Evolutionary conservation across 2,888 invertebrate species (phyloP).

Genomic region (Pseudeuparius sepicola): DNA sequence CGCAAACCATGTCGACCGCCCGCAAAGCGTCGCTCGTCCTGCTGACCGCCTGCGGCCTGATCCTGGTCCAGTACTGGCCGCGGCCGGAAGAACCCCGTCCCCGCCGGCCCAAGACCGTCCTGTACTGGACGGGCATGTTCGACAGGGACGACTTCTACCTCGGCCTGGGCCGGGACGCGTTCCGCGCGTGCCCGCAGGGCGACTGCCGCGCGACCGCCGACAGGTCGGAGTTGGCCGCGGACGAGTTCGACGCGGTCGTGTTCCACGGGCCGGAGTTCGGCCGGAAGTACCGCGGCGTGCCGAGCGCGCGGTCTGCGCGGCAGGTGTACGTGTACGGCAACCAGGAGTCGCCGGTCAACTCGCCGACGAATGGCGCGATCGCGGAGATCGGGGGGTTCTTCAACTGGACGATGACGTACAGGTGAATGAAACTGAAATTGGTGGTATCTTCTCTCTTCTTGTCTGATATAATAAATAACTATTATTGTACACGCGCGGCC

Average conservation of each 20-base stretch:
- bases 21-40: too few relatives aligned
- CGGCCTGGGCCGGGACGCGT: conserved; percentile 23
- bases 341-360: conserved; percentile 39
- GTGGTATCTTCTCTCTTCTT: background rate
- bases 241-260: conserved; percentile 43
- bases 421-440: conserved; percentile 7
- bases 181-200: conserved; percentile 33
- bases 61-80: too few relatives aligned
- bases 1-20: too few relatives aligned
- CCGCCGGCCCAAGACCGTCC: conserved; percentile 20
- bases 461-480: too few relatives aligned
- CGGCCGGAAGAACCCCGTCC: too few relatives aligned
- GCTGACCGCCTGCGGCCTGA: too few relatives aligned
- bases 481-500: too few relatives aligned
- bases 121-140: conserved; percentile 29
- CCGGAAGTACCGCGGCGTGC: conserved; percentile 28
- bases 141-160: conserved; percentile 22
- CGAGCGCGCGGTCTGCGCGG: conserved; percentile 31
- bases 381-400: conserved; percentile 39
- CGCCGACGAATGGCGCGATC: conserved; percentile 16
- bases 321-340: conserved; percentile 45
- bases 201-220: conserved; percentile 41
- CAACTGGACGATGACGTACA: conserved; percentile 48
- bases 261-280: conserved; percentile 41
- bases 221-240: conserved; percentile 32